Conservation (phyloP, 2,888 invertebrate species). For the Hyppa rectilinea region DNA sequence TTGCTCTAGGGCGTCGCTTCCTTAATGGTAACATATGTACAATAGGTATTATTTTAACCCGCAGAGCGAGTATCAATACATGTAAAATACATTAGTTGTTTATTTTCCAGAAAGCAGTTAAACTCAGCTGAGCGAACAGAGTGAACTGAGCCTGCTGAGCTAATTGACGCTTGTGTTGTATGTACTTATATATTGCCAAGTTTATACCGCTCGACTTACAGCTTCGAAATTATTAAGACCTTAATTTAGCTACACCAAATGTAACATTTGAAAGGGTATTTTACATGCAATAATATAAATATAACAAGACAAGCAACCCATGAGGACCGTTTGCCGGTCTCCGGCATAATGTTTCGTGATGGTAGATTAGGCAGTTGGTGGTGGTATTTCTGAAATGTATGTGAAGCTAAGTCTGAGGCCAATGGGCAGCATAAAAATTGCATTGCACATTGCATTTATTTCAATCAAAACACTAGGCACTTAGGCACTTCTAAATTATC, state of each 20-base stretch:
- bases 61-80: conserved; percentile 28
- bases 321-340: too few relatives aligned
- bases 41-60: conserved; percentile 22
- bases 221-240: conserved; percentile 26
- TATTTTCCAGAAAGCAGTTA: conserved; percentile 60
- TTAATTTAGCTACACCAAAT: conserved; percentile 9
- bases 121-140: conserved; percentile 42
- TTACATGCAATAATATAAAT: too few relatives aligned
- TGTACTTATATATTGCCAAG: conserved; percentile 41
- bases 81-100: conserved; percentile 57
- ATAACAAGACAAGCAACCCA: too few relatives aligned
- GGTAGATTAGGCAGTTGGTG: too few relatives aligned
- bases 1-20: not conserved
- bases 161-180: conserved; percentile 60
- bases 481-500: too few relatives aligned
- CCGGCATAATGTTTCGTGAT: too few relatives aligned
- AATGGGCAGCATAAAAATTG: too few relatives aligned
- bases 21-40: conserved; percentile 23
- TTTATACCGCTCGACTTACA: conserved; percentile 19
- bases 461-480: too few relatives aligned
- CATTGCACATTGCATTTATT: too few relatives aligned
- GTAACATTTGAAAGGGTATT: not conserved
- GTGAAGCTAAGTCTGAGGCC: too few relatives aligned
- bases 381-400: too few relatives aligned
- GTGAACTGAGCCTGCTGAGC: conserved; percentile 33